phyloP scores from a whole-genome alignment of 2,888 invertebrate genomes.

The Steinernema carpocapsae region DNA sequence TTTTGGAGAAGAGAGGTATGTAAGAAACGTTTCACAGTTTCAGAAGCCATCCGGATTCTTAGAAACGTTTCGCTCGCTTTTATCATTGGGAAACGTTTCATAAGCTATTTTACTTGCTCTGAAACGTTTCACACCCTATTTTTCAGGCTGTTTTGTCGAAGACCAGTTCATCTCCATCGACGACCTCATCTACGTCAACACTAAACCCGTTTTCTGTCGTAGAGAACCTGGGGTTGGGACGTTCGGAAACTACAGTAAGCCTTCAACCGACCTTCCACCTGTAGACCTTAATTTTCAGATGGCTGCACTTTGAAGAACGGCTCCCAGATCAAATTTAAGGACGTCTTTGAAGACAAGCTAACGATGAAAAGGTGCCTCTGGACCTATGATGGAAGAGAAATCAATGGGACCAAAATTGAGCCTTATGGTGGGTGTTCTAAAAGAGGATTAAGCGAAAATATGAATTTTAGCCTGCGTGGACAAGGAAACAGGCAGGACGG shows the following conservation, averaged over 20 bases:
- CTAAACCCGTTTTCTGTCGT: constrained; percentile 46
- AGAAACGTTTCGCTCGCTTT: too few relatives aligned
- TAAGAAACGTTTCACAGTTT: not conserved
- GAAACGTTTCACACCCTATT: not conserved
- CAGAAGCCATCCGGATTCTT: not conserved
- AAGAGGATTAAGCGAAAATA: not conserved
- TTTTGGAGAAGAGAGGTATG: constrained; percentile 47
- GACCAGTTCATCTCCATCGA: constrained; percentile 47
- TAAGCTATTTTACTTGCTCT: too few relatives aligned
- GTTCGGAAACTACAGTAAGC: constrained; percentile 32
- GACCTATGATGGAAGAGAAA: constrained; percentile 41
- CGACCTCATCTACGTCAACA: constrained; percentile 47
- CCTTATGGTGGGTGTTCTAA: constrained; percentile 48
- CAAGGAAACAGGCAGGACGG: not conserved
- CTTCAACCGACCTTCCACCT: not conserved
- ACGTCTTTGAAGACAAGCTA: constrained; percentile 45
- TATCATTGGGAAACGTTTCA: too few relatives aligned
- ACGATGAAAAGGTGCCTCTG: constrained; percentile 52
- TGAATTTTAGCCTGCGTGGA: not conserved
- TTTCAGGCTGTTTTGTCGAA: constrained; percentile 46
- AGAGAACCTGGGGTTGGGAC: constrained; percentile 40
- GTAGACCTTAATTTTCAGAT: constrained; percentile 26
- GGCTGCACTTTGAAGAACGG: constrained; percentile 49
- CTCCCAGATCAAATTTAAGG: constrained; percentile 48
- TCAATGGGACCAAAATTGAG: constrained; percentile 39